Percentiles rank a stretch among this genome's conserved stretches.
phyloP scores from a whole-genome alignment of 2,797 vertebrate genomes.

The Oreochromis mossambicus region DNA sequence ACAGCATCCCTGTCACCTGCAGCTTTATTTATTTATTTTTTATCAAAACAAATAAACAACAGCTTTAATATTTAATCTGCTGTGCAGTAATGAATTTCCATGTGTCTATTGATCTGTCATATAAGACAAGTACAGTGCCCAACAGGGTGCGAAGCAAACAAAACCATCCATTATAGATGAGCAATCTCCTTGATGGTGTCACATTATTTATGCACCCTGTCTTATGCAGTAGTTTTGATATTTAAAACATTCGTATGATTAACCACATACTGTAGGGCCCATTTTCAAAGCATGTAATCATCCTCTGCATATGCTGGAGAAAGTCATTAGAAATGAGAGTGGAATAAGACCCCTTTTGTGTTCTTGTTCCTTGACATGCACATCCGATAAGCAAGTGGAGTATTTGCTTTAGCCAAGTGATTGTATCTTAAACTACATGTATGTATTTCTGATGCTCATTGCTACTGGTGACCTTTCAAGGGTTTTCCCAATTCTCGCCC shows the following conservation, averaged over 20 bases:
- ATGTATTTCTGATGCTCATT: not conserved
- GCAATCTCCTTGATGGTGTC: constrained; percentile 38
- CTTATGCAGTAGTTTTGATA: constrained; percentile 12
- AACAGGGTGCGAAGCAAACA: constrained; percentile 37
- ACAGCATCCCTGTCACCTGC: not conserved
- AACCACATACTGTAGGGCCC: not conserved
- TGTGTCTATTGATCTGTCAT: constrained; percentile 40
- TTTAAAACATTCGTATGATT: constrained; percentile 40
- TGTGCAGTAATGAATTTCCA: constrained; percentile 22
- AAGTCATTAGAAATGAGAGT: constrained; percentile 22
- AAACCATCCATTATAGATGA: constrained; percentile 60
- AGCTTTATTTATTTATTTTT: not conserved
- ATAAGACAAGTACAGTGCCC: constrained; percentile 8
- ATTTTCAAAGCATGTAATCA: constrained; percentile 17
- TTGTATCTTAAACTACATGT: not conserved
- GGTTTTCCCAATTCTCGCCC: not conserved
- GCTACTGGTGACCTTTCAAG: not conserved
- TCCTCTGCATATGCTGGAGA: constrained; percentile 18
- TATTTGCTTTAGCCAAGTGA: not conserved
- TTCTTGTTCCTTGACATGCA: not conserved
- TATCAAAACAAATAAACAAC: not conserved
- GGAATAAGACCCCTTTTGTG: constrained; percentile 8
- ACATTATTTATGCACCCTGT: constrained; percentile 45
- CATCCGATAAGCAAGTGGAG: not conserved
- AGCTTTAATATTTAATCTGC: constrained; percentile 44